These are phyloP conservation scores for Steinernema feltiae DNA, from an alignment of 1,140 invertebrate species.

Conservation along the genomic window DNA sequence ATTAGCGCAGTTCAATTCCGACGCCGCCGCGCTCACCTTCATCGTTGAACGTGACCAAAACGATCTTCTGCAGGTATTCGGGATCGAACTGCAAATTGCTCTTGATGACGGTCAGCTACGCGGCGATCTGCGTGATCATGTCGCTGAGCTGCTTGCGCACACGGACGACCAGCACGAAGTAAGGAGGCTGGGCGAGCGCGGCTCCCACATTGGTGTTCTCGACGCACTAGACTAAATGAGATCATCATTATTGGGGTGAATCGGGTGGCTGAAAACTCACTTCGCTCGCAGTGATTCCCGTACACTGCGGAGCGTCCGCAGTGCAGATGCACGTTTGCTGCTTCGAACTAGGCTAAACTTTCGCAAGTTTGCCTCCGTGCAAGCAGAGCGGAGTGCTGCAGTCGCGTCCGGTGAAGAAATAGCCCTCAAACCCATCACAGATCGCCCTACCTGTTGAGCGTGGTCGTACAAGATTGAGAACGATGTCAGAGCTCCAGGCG, in stretches of 20 bases:
- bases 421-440: too few relatives aligned
- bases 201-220: conserved; percentile 23
- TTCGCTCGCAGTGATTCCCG: conserved; percentile 29
- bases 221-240: conserved; percentile 21
- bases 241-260: too few relatives aligned
- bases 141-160: conserved; percentile 15
- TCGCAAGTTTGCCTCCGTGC: conserved; percentile 20
- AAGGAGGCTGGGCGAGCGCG: conserved; percentile 22
- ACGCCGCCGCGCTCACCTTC: conserved; percentile 15
- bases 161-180: conserved; percentile 26
- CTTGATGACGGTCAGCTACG: neutral
- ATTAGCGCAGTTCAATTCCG: neutral
- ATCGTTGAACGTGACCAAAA: conserved; percentile 33
- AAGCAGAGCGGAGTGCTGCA: conserved; percentile 24
- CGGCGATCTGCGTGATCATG: conserved; percentile 25
- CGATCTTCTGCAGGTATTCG: conserved; percentile 22
- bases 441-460: too few relatives aligned
- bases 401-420: conserved; percentile 21
- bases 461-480: too few relatives aligned
- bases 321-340: too few relatives aligned
- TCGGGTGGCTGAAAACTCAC: too few relatives aligned
- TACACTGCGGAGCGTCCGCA: conserved; percentile 22
- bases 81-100: conserved; percentile 17
- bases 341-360: too few relatives aligned
- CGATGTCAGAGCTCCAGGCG: too few relatives aligned